These are phyloP conservation scores for Epistrophella euchroma DNA, from an alignment of 2,888 invertebrate genomes.

Conservation along the genomic window DNA sequence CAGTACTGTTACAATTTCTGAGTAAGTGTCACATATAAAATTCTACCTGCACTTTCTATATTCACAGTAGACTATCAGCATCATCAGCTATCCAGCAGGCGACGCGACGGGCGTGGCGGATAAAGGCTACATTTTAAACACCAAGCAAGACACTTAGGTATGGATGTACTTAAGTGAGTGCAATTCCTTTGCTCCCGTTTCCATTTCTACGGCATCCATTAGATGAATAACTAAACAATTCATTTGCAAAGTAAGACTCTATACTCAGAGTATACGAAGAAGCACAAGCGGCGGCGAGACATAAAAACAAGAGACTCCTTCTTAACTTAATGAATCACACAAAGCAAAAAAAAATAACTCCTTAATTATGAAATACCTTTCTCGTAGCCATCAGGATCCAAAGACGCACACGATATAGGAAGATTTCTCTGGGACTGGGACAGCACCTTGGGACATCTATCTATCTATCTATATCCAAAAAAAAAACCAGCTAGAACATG, in stretches of 20 bases:
- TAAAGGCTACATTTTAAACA: slow-evolving; percentile 45
- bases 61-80: slow-evolving; percentile 25
- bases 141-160: slow-evolving; percentile 50
- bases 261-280: slow-evolving; percentile 10
- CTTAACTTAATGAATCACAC: slow-evolving; percentile 71
- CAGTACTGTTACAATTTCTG: slow-evolving; percentile 47
- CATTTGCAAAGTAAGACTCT: slow-evolving; percentile 62
- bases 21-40: slow-evolving; percentile 72
- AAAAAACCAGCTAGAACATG: slow-evolving; percentile 7
- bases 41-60: slow-evolving; percentile 56
- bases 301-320: slow-evolving; percentile 55
- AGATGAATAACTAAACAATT: slow-evolving; percentile 75
- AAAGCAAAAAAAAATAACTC: slow-evolving; percentile 59
- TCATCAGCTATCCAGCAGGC: neutral
- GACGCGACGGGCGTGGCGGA: neutral
- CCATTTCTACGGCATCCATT: slow-evolving; percentile 56
- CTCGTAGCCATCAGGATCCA: slow-evolving; percentile 26
- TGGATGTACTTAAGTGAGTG: slow-evolving; percentile 58
- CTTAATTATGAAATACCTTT: slow-evolving; percentile 73
- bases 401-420: slow-evolving; percentile 30
- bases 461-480: slow-evolving; percentile 5
- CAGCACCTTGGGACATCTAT: slow-evolving; percentile 41
- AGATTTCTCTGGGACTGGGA: neutral
- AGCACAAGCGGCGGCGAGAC: neutral
- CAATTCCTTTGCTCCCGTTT: slow-evolving; percentile 66